Evolutionary conservation across 2,888 invertebrate species (phyloP), one percentile per base, ranked within the genome.

Genomic region (Melinaea marsaeus): DNA sequence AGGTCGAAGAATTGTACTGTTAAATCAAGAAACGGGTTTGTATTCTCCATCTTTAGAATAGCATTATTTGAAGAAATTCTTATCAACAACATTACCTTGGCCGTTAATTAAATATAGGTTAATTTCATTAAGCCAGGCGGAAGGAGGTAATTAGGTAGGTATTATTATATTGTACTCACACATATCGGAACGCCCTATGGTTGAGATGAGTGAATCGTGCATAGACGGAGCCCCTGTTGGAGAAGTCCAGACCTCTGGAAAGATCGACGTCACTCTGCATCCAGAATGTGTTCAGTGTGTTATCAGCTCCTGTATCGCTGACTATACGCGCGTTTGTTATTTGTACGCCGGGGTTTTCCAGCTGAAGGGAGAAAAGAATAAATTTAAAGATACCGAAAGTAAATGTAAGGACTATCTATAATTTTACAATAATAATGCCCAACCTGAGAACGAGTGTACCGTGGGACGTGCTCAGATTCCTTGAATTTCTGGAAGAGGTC

Each of bases 181-280:
- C 92, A 76, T 95, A 96, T 51, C 86, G 87, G 88, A 94, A 97
- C 0, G 93, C 92, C 9, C 92, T 89, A 76, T 96, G 94, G 83
- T 96, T 95, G 67, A 97, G 90, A 83, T 97, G 97, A 0, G 94
- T 95, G 80, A 95, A 94, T 42, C 94, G 89, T 0, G 93, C 95
- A 60, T 92, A 93, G 2, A 96, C 92, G 0, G 94, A 81, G 1
- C 95, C 96, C 54, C 95, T 92, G 81, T 88, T 80, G 3, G 92
- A 91, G 82, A 97, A 97, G 85, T 97, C 97, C 61, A 97, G 89
- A 0, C 96, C 97, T 35, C 95, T 92, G 0, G 95, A 95, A 57
- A 97, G 81, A 78, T 97, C 95, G 58, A 96, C 93, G 72, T 95
- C 95, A 58, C 95, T 95, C 79, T 93, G 92, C 90, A 94, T 94